Percentiles rank a stretch among this genome's conserved stretches.
Conservation (phyloP, 2,888 invertebrate species). For the Blastobasis adustella region DNA sequence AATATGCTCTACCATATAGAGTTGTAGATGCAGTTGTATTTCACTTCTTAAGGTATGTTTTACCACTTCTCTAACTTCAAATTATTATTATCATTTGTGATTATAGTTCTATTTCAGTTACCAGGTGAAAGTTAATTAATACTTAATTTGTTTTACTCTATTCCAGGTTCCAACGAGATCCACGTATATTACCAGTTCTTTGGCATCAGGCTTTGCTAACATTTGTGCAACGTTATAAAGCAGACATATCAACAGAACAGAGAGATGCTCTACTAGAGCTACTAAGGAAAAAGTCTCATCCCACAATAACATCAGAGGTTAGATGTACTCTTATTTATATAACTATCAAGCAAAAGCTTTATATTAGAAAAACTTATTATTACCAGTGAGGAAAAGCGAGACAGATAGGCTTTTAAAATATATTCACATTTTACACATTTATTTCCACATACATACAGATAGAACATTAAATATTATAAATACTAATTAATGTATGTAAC, state of each 20-base stretch:
- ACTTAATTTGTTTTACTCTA: background rate
- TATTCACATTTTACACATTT: too few relatives aligned
- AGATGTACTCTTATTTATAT: background rate
- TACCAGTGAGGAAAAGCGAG: too few relatives aligned
- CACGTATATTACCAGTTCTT: constrained; percentile 90
- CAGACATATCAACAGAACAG: constrained; percentile 95
- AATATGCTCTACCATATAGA: constrained; percentile 96
- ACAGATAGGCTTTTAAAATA: too few relatives aligned
- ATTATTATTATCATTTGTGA: too few relatives aligned
- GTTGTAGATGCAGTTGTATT: constrained; percentile 96
- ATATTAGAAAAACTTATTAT: too few relatives aligned
- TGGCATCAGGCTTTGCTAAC: constrained; percentile 98
- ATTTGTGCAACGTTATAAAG: constrained; percentile 96
- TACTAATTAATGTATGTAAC: too few relatives aligned
- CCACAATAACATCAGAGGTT: constrained; percentile 81
- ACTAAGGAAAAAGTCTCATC: constrained; percentile 82
- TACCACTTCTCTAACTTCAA: too few relatives aligned
- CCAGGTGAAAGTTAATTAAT: too few relatives aligned
- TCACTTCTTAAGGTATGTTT: constrained; percentile 88
- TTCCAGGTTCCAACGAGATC: constrained; percentile 87
- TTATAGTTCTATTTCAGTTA: too few relatives aligned
- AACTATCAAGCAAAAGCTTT: too few relatives aligned
- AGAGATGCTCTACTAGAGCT: constrained; percentile 88
- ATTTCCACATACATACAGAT: too few relatives aligned
- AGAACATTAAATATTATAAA: too few relatives aligned